A percentile compares a stretch with the other conserved stretches of the same genome.
Evolutionary conservation across 2,797 vertebrate genomes (phyloP).

Genomic region (Adrianichthys oophorus): DNA sequence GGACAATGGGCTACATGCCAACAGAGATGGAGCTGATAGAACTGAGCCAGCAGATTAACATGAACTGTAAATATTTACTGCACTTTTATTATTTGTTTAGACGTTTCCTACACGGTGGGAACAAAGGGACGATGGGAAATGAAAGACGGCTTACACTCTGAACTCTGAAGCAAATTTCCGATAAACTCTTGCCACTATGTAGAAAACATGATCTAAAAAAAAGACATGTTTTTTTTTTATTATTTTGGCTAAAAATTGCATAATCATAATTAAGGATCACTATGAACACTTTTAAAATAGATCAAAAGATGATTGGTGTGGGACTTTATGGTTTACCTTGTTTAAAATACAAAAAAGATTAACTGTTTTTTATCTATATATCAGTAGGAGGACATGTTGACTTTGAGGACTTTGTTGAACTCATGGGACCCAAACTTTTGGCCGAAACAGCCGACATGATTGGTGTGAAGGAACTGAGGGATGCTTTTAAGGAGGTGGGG

Average conservation of each 20-base stretch:
- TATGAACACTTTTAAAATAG: too few relatives aligned
- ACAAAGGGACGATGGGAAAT: too few relatives aligned
- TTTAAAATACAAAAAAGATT: neutral
- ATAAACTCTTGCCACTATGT: too few relatives aligned
- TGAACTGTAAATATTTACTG: conserved; percentile 85
- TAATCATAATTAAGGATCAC: too few relatives aligned
- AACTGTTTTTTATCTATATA: conserved; percentile 8
- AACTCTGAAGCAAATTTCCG: too few relatives aligned
- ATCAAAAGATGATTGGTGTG: too few relatives aligned
- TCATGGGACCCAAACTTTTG: conserved; percentile 97
- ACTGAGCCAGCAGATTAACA: conserved; percentile 98
- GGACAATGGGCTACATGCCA: conserved; percentile 99
- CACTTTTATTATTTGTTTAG: neutral
- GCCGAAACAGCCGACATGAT: conserved; percentile 98
- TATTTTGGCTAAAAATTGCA: too few relatives aligned
- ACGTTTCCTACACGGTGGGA: neutral
- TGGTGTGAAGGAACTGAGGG: conserved; percentile 93
- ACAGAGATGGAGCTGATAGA: conserved; percentile 99
- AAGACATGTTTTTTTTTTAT: too few relatives aligned
- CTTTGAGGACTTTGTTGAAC: conserved; percentile 97
- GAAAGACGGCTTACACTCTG: too few relatives aligned
- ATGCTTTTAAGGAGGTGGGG: conserved; percentile 93
- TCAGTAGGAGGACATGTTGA: conserved; percentile 97
- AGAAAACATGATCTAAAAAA: too few relatives aligned
- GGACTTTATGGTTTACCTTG: neutral